A percentile compares a stretch with the other conserved stretches of the same genome.
These are phyloP conservation scores for Antechinus stuartii DNA, from an alignment of 2,113 vertebrate species.

Conservation along the genomic window DNA sequence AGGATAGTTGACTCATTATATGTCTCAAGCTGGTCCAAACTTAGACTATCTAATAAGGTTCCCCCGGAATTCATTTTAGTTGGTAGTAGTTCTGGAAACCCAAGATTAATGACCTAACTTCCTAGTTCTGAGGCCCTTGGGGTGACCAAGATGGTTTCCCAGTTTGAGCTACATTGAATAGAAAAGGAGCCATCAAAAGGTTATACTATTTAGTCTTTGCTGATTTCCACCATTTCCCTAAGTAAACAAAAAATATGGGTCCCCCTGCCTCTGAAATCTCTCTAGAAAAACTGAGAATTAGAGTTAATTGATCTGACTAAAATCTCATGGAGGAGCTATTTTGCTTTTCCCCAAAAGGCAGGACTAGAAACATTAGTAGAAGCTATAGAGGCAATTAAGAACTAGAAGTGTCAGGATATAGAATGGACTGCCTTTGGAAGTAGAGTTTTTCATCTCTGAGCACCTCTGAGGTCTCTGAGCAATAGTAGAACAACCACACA, in stretches of 20 bases:
- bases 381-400: not conserved
- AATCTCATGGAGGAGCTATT: not conserved
- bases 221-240: not conserved
- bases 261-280: not conserved
- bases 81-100: not conserved
- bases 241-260: not conserved
- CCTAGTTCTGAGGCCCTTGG: not conserved
- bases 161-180: not conserved
- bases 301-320: not conserved
- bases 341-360: not conserved
- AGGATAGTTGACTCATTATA: not conserved
- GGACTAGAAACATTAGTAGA: not conserved
- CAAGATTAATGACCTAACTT: not conserved
- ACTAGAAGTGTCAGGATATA: not conserved
- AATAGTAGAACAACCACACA: not conserved
- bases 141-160: not conserved
- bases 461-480: not conserved
- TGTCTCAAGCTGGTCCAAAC: not conserved
- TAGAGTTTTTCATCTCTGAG: not conserved
- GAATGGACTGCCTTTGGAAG: not conserved
- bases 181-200: not conserved
- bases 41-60: not conserved
- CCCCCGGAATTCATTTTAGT: not conserved
- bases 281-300: not conserved
- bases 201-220: not conserved